Conservation (phyloP, 1,140 invertebrate species). For the Drosophila sp. region DNA sequence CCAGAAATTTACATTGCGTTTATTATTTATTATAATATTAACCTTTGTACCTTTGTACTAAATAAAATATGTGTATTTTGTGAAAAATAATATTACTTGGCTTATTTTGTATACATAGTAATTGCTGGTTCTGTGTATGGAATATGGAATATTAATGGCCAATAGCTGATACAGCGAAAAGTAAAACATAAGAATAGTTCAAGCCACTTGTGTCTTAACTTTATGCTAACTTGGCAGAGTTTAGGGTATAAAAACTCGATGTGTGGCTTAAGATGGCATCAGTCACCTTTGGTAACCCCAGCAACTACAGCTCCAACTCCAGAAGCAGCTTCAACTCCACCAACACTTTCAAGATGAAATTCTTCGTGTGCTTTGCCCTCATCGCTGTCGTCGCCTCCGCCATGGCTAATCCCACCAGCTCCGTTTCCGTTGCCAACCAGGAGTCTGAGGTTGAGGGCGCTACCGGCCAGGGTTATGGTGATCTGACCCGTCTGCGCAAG, state of each 20-base stretch:
- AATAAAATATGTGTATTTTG: no score
- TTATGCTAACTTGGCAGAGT: slow-evolving; percentile 61
- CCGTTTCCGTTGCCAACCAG: slow-evolving; percentile 40
- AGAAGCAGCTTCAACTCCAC: slow-evolving; percentile 17
- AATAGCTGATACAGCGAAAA: slow-evolving; percentile 47
- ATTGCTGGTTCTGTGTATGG: no score
- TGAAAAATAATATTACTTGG: no score
- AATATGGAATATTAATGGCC: slow-evolving; percentile 2
- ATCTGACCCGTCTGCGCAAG: slow-evolving; percentile 75
- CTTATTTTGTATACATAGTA: no score
- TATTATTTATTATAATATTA: no score
- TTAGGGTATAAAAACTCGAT: slow-evolving; percentile 58
- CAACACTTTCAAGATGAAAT: slow-evolving; percentile 69
- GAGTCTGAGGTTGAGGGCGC: slow-evolving; percentile 50
- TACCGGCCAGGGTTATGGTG: slow-evolving; percentile 42
- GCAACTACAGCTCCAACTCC: slow-evolving; percentile 25
- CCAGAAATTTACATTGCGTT: no score
- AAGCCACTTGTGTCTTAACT: slow-evolving; percentile 32
- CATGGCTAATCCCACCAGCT: slow-evolving; percentile 59
- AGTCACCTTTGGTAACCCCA: slow-evolving; percentile 72
- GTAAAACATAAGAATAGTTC: slow-evolving; percentile 50
- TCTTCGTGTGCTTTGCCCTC: slow-evolving; percentile 73
- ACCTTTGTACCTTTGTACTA: no score
- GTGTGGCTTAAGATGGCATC: slow-evolving; percentile 45
- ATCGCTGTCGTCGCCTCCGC: slow-evolving; percentile 60